Percentiles rank a stretch among this genome's conserved stretches.
These are phyloP conservation scores for Hippocampus kuda DNA, from an alignment of 2,797 vertebrate genomes.

Conservation along the genomic window DNA sequence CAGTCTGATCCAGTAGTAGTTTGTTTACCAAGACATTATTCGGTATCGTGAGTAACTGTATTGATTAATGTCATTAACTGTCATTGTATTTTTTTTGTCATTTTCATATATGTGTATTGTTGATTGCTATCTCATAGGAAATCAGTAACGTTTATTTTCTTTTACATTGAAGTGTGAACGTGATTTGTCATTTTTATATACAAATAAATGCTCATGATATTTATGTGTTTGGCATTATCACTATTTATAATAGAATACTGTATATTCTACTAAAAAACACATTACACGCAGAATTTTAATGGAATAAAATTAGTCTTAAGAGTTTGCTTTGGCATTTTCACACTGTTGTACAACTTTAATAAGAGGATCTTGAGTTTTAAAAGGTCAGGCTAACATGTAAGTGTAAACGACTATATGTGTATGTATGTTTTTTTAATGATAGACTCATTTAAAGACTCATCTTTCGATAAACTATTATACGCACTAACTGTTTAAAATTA, in stretches of 20 bases:
- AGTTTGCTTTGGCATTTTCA: too few species aligned
- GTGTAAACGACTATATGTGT: too few species aligned
- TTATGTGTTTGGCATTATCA: too few species aligned
- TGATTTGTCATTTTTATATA: conserved; percentile 1
- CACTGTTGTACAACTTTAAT: background rate
- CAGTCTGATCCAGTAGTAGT: background rate
- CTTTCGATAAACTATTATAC: background rate
- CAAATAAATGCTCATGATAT: background rate
- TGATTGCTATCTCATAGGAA: background rate
- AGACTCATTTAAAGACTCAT: too few species aligned
- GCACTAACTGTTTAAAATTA: too few species aligned
- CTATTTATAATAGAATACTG: background rate
- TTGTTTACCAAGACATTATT: conserved; percentile 7
- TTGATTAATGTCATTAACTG: background rate
- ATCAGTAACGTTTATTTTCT: background rate
- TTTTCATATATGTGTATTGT: background rate
- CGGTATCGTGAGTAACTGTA: background rate
- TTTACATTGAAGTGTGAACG: background rate
- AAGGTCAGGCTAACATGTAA: too few species aligned
- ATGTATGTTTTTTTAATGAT: background rate
- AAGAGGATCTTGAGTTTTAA: too few species aligned
- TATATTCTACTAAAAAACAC: background rate
- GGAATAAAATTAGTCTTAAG: background rate
- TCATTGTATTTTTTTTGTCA: background rate
- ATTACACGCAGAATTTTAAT: background rate